Conservation (phyloP, 2,113 vertebrate genomes). For the Gadus chalcogrammus region DNA sequence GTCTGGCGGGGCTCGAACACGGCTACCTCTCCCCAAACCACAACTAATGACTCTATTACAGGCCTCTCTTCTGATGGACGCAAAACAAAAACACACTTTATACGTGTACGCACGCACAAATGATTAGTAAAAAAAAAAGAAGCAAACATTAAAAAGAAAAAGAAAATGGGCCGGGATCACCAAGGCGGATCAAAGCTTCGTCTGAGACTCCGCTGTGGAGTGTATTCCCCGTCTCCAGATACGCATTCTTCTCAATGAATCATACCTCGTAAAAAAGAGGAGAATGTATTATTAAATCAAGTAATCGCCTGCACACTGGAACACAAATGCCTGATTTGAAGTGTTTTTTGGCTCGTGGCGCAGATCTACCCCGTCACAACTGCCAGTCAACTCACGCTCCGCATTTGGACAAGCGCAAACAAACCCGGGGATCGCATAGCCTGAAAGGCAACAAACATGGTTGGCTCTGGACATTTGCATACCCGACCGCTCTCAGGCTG, state of each 20-base stretch:
- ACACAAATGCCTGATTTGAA: conserved; percentile 35
- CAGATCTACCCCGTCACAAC: conserved; percentile 47
- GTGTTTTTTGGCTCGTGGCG: conserved; percentile 40
- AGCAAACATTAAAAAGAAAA: too few species aligned
- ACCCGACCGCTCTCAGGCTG: conserved; percentile 36
- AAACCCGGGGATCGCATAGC: conserved; percentile 32
- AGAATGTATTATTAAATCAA: conserved; percentile 47
- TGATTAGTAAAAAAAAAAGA: not conserved
- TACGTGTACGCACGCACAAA: conserved; percentile 15
- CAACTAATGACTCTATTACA: conserved; percentile 49
- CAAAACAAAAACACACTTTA: conserved; percentile 23
- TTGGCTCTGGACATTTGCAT: conserved; percentile 32
- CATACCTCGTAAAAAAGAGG: conserved; percentile 43
- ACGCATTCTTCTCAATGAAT: conserved; percentile 60
- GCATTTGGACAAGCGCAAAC: conserved; percentile 29
- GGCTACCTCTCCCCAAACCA: conserved; percentile 39
- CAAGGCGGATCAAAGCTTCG: conserved; percentile 62
- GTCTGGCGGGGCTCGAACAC: conserved; percentile 41
- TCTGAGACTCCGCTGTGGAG: conserved; percentile 36
- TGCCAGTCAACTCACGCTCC: conserved; percentile 34
- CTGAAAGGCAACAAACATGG: conserved; percentile 20
- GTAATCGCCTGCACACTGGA: conserved; percentile 48
- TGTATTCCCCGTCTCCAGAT: conserved; percentile 52
- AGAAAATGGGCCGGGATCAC: conserved; percentile 37
- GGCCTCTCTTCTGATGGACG: conserved; percentile 40